These are phyloP conservation scores for Uropetala carovei DNA, from an alignment of 2,888 invertebrate species.

Conservation along the genomic window DNA sequence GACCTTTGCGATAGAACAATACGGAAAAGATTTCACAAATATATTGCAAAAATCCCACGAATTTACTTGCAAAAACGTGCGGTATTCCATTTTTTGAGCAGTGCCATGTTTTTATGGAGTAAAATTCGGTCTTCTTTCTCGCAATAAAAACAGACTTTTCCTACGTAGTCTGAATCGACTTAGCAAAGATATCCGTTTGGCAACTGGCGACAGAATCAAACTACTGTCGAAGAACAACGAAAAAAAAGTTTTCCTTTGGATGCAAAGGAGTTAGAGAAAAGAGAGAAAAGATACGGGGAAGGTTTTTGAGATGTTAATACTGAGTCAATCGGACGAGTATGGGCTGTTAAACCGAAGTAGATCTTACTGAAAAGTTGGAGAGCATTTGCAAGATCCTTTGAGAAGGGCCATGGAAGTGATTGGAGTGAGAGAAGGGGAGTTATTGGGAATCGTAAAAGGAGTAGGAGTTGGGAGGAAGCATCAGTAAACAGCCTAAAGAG, in stretches of 20 bases:
- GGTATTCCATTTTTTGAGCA: no score
- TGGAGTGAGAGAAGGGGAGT: background rate
- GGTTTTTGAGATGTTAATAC: background rate
- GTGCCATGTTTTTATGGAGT: no score
- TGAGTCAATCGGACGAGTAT: background rate
- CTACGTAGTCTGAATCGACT: no score
- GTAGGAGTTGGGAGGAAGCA: background rate
- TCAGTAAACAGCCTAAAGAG: constrained; percentile 7
- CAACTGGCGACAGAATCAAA: no score
- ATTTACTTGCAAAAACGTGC: no score
- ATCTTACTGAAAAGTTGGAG: background rate
- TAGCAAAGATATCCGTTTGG: no score
- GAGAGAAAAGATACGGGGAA: background rate
- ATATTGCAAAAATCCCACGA: no score
- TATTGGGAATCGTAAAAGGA: constrained; percentile 40
- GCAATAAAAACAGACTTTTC: no score
- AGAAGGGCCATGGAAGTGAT: constrained; percentile 19
- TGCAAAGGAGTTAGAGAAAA: background rate
- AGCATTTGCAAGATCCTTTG: constrained; percentile 16
- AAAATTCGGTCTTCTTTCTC: no score
- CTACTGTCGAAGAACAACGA: no score
- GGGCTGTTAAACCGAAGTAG: constrained; percentile 14
- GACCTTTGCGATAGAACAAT: no score
- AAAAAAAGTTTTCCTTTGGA: background rate
- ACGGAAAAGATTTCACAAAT: no score